These are phyloP conservation scores for Acyrthosiphon pisum DNA, from an alignment of 1,140 invertebrate genomes.

Conservation along the genomic window DNA sequence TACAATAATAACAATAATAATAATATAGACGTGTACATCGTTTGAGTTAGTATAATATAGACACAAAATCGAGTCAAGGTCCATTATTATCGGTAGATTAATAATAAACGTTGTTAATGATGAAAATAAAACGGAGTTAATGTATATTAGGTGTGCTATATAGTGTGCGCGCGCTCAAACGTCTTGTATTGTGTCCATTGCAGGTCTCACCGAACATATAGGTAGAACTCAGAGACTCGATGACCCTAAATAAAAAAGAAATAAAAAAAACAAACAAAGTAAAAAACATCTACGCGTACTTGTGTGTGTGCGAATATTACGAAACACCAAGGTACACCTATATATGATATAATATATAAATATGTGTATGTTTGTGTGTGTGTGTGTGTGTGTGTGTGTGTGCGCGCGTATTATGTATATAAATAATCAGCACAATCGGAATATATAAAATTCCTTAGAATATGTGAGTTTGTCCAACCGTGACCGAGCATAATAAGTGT, in stretches of 20 bases:
- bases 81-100: slow-evolving; percentile 36
- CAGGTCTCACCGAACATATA: not conserved
- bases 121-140: slow-evolving; percentile 46
- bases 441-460: not conserved
- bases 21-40: not conserved
- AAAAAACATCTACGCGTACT: not conserved
- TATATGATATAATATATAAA: not conserved
- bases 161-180: slow-evolving; percentile 4
- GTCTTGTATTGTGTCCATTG: slow-evolving; percentile 26
- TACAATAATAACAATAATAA: not conserved
- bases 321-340: slow-evolving; percentile 5
- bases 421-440: not conserved
- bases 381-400: not conserved
- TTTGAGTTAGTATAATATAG: not conserved
- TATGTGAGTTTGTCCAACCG: slow-evolving; percentile 3
- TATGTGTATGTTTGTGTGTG: not conserved
- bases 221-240: not conserved
- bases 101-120: slow-evolving; percentile 38
- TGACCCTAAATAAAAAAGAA: slow-evolving; percentile 39
- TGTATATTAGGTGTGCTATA: not conserved
- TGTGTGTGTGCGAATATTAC: not conserved
- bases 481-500: not conserved
- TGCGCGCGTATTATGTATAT: not conserved
- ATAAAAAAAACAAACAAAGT: slow-evolving; percentile 31
- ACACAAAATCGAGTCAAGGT: slow-evolving; percentile 27